Evolutionary conservation across 2,888 invertebrate genomes (phyloP).

Genomic region (Drosophila bunnanda): DNA sequence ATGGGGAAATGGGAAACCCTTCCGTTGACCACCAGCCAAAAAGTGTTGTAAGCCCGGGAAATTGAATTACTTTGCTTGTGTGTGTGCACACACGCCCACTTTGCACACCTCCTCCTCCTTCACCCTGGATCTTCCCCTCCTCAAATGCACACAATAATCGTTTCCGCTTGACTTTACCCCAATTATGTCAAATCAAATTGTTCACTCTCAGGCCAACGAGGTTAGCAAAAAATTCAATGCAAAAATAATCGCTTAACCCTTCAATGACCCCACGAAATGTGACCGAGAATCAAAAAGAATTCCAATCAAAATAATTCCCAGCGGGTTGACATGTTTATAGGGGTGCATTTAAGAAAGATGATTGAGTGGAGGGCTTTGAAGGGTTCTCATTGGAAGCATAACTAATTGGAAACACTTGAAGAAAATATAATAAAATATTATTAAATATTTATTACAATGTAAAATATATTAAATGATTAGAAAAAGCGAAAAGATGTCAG

Average conservation of each 20-base stretch:
- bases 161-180: constrained; percentile 76
- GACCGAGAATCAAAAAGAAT: constrained; percentile 44
- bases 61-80: constrained; percentile 66
- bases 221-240: constrained; percentile 15
- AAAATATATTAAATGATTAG: too few relatives aligned
- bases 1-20: constrained; percentile 14
- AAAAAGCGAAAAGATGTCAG: too few relatives aligned
- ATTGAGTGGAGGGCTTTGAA: neutral
- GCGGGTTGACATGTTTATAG: constrained; percentile 17
- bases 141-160: constrained; percentile 60
- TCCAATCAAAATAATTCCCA: constrained; percentile 54
- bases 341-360: constrained; percentile 18
- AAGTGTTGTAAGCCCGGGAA: constrained; percentile 55
- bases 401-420: neutral
- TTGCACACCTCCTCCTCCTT: constrained; percentile 8
- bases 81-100: constrained; percentile 20
- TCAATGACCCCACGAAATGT: constrained; percentile 39
- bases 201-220: constrained; percentile 49
- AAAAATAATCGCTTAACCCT: constrained; percentile 17
- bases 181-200: constrained; percentile 75
- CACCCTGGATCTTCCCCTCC: constrained; percentile 6
- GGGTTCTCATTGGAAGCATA: neutral
- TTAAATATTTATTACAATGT: neutral
- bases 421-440: neutral
- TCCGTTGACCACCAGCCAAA: constrained; percentile 35